Base-by-base conservation (phyloP, 2,113 vertebrate species). In the Sardina pilchardus region DNA sequence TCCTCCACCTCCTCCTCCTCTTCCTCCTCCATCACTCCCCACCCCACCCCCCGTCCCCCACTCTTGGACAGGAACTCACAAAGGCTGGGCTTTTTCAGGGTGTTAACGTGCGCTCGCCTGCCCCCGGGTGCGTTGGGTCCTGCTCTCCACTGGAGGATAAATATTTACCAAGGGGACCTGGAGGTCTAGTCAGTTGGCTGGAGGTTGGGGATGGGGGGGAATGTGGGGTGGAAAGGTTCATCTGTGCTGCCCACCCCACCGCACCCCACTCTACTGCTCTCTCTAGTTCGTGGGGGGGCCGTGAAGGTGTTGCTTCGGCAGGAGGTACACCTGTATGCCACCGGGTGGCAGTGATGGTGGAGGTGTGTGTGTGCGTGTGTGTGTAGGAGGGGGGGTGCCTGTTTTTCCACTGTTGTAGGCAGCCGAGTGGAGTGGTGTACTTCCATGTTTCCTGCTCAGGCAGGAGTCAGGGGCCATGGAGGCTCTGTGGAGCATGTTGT, bases 151-250 rank as follows among this genome's bases (percentile, higher is more conserved):
- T 30, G 87, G 87, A 91, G 91, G 89, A 86, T 91, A 88, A 90
- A 91, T 93, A 93, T 92, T 94, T 92, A 91, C 88, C 83, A 47
- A 91, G 87, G 85, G 81, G 50, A 87, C 87, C 84, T 30, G 63
- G 63, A 34, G n/a, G 8, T 26, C 63, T 3, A 26, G n/a, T 5
- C 63, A 30, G 59, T 17, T 12, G 50, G 14, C 16, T 53, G 50
- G 16, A 4, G 50, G 50, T 53, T 0, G 14, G 17, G 50, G 50
- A 14, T 2, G 50, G 50, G 50, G 50, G 17, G 50, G 50, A 1
- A 19, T 21, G 50, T 4, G 50, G 50, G 50, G 39, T 0, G 39
- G 39, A 2, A 42, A 56, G n/a, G n/a, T 17, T 8, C 17, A 50
- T 56, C 53, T 56, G 21, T 17, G 53, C 53, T 56, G 53, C 39